Conservation (phyloP, 2,113 vertebrate species). For the Tinamus guttatus region DNA sequence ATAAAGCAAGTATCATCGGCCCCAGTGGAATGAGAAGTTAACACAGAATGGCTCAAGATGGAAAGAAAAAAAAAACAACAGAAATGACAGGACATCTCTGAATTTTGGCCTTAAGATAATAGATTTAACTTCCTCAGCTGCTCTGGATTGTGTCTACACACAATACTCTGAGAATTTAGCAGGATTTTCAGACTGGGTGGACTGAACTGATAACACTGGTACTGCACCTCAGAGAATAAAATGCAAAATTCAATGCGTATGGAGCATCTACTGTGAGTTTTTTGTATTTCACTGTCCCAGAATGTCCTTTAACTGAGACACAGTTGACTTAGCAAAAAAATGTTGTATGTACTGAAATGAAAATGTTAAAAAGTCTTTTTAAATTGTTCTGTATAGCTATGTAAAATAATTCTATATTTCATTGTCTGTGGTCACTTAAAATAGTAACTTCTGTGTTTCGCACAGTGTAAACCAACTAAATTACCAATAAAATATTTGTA, state of each 20-base stretch:
- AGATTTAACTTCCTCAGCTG: background rate
- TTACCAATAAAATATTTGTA: slow-evolving; percentile 75
- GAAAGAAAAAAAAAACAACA: background rate
- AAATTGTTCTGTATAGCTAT: slow-evolving; percentile 53
- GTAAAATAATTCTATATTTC: slow-evolving; percentile 70
- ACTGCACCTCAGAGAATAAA: background rate
- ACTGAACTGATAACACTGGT: background rate
- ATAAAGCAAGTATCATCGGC: background rate
- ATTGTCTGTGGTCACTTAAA: slow-evolving; percentile 56
- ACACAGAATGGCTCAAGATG: background rate
- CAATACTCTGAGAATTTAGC: background rate
- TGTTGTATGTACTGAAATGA: slow-evolving; percentile 19
- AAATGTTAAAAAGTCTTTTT: background rate
- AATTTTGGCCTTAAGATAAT: background rate
- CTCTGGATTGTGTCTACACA: background rate
- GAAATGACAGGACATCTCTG: background rate
- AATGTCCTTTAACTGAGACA: background rate
- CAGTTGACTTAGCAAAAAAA: slow-evolving; percentile 17
- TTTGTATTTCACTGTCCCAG: background rate
- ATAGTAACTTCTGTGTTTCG: slow-evolving; percentile 35
- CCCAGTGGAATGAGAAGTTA: background rate
- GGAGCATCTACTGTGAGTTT: slow-evolving; percentile 5
- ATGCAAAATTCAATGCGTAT: background rate
- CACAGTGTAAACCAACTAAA: slow-evolving; percentile 59
- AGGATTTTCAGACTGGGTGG: background rate